Percentiles rank a stretch among this genome's conserved stretches.
Evolutionary conservation across 2,888 invertebrate species (phyloP).

Genomic region (Hesperia comma): DNA sequence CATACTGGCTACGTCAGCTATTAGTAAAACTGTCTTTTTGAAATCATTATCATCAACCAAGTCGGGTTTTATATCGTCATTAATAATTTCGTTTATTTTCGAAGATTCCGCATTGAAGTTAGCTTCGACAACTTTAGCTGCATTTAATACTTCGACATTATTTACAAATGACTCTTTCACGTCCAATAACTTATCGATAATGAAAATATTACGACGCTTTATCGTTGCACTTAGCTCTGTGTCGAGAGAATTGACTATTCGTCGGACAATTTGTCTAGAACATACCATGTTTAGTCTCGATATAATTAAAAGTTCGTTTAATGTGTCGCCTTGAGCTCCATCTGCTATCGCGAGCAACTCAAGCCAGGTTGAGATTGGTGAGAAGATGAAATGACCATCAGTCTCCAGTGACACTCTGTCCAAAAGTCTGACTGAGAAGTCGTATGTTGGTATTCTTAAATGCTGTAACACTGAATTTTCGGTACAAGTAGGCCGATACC

Average conservation of each 20-base stretch:
- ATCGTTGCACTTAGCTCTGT: conserved; percentile 60
- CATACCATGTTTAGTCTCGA: conserved; percentile 59
- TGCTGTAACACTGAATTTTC: conserved; percentile 41
- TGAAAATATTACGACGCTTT: conserved; percentile 37
- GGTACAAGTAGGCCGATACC: neutral
- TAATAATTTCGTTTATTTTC: conserved; percentile 65
- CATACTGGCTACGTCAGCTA: conserved; percentile 68
- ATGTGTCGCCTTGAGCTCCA: conserved; percentile 61
- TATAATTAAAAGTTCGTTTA: conserved; percentile 59
- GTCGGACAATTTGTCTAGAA: conserved; percentile 46
- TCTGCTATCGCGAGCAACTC: conserved; percentile 61
- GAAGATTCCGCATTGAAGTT: conserved; percentile 50
- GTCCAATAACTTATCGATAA: conserved; percentile 54
- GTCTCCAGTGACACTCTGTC: conserved; percentile 55
- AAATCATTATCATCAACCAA: conserved; percentile 61
- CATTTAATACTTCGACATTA: conserved; percentile 49
- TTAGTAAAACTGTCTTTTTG: conserved; percentile 52
- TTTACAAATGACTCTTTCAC: conserved; percentile 54
- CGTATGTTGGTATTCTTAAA: conserved; percentile 51
- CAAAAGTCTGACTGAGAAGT: conserved; percentile 49
- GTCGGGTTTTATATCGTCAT: conserved; percentile 59
- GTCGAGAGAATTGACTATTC: conserved; percentile 54
- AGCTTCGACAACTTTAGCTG: conserved; percentile 55
- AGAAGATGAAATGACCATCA: conserved; percentile 67
- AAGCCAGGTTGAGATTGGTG: conserved; percentile 68